phyloP scores from a whole-genome alignment of 2,113 vertebrate species.

The Tinamus guttatus region DNA sequence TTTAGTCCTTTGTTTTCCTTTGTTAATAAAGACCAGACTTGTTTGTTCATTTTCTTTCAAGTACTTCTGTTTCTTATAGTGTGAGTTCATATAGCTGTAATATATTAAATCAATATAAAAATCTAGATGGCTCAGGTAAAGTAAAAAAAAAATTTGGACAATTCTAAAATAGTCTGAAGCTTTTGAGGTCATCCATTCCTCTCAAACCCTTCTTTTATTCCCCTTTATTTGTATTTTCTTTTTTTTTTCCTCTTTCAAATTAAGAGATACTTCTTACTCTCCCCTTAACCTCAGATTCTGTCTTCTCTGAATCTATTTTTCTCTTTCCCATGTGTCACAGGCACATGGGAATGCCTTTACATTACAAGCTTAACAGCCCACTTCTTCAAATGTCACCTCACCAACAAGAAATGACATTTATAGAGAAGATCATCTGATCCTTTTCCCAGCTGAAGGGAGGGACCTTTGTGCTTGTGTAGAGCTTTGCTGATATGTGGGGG shows the following conservation, averaged over 20 bases:
- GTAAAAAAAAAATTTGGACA: constrained; percentile 19
- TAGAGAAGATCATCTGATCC: background rate
- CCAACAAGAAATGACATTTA: background rate
- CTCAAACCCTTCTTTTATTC: background rate
- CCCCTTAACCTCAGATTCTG: background rate
- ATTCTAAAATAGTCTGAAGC: background rate
- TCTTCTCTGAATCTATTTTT: background rate
- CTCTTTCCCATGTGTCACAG: background rate
- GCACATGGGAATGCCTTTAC: background rate
- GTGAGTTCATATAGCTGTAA: constrained; percentile 48
- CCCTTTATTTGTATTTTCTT: background rate
- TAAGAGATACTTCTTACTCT: background rate
- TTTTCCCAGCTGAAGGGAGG: background rate
- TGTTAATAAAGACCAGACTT: constrained; percentile 74
- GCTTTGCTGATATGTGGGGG: background rate
- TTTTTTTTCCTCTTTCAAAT: background rate
- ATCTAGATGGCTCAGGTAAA: constrained; percentile 38
- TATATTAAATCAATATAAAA: constrained; percentile 20
- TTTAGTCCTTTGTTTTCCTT: constrained; percentile 73
- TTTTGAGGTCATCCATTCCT: background rate
- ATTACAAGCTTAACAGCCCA: background rate
- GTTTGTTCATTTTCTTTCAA: constrained; percentile 71
- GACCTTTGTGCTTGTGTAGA: background rate
- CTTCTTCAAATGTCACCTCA: background rate
- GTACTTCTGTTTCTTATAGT: constrained; percentile 68